phyloP scores from a whole-genome alignment of 2,888 invertebrate species.

The Pammene aurita region DNA sequence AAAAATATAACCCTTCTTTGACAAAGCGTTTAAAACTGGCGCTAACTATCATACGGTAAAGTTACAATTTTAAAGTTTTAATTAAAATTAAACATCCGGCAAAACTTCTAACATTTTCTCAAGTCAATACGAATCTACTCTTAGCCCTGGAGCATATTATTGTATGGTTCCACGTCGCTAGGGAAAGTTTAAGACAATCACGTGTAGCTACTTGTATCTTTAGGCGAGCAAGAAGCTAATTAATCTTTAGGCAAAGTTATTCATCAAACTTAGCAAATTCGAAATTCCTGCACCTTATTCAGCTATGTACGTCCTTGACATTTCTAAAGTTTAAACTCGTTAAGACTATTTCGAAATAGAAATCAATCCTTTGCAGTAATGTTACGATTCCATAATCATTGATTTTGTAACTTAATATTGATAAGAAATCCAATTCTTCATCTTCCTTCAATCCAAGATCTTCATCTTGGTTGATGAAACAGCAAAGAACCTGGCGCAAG shows the following conservation, averaged over 20 bases:
- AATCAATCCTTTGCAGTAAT: neutral
- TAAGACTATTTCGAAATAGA: neutral
- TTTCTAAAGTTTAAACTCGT: neutral
- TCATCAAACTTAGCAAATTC: conserved; percentile 16
- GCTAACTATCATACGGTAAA: too few relatives aligned
- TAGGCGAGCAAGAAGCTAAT: conserved; percentile 24
- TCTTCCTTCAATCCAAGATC: too few relatives aligned
- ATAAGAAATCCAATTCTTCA: neutral
- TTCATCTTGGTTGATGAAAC: too few relatives aligned
- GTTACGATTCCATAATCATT: neutral
- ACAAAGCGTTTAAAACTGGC: too few relatives aligned
- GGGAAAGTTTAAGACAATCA: conserved; percentile 8
- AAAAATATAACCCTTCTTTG: too few relatives aligned
- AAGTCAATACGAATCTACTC: neutral
- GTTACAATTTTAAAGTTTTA: neutral
- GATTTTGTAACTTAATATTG: neutral
- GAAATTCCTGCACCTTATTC: conserved; percentile 2
- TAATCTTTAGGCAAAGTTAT: conserved; percentile 20
- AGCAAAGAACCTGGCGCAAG: too few relatives aligned
- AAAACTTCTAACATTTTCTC: neutral
- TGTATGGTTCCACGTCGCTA: neutral
- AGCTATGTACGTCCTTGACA: neutral
- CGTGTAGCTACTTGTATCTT: conserved; percentile 11
- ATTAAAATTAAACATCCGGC: neutral
- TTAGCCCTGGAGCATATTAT: neutral